phyloP scores from a whole-genome alignment of 2,113 vertebrate genomes.

The Ctenodactylus gundi region DNA sequence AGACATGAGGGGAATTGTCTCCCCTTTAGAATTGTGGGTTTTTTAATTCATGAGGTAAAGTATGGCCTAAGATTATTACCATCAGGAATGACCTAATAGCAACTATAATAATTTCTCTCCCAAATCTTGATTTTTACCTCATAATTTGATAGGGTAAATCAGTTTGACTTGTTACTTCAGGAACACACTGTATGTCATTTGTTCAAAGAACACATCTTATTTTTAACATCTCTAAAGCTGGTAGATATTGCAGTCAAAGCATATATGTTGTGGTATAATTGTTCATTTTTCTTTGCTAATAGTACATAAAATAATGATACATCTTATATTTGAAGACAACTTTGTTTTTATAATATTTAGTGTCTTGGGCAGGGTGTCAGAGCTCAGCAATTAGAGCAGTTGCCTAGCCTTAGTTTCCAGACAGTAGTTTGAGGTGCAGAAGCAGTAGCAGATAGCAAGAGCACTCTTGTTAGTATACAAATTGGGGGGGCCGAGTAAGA shows the following conservation, averaged over 20 bases:
- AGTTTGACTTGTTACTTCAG: not conserved
- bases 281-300: not conserved
- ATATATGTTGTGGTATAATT: fast-evolving
- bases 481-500: not conserved
- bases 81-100: not conserved
- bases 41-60: not conserved
- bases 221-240: not conserved
- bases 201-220: not conserved
- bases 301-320: not conserved
- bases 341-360: not conserved
- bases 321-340: not conserved
- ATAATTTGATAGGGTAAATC: not conserved
- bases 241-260: not conserved
- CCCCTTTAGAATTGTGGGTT: not conserved
- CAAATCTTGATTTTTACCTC: not conserved
- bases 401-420: not conserved
- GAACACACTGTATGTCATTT: not conserved
- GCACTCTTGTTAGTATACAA: not conserved
- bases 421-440: not conserved
- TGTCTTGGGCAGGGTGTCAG: not conserved
- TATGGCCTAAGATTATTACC: not conserved
- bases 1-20: not conserved
- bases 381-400: not conserved
- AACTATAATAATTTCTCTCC: not conserved
- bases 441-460: not conserved